phyloP scores from a whole-genome alignment of 2,888 invertebrate genomes.

The Andrena minutula region DNA sequence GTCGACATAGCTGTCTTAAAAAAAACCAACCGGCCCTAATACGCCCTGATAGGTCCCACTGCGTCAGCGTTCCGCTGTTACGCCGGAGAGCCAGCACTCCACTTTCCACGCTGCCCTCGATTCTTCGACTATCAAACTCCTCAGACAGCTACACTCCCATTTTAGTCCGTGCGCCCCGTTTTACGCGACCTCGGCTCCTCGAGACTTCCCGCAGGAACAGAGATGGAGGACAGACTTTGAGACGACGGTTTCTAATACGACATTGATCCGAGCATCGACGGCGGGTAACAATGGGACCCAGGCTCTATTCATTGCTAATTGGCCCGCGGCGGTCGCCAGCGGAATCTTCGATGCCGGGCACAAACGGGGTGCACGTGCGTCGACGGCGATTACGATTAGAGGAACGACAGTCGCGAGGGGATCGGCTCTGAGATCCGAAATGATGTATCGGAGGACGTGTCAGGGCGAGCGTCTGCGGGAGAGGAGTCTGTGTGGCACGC shows the following conservation, averaged over 20 bases:
- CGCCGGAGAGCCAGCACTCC: not conserved
- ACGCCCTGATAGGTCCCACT: conserved; percentile 29
- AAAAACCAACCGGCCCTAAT: conserved; percentile 9
- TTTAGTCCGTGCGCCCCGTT: not conserved
- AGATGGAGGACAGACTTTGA: not conserved
- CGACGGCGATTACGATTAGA: conserved; percentile 36
- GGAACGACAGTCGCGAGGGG: not conserved
- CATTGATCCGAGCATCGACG: not conserved
- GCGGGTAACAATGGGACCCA: conserved; percentile 1
- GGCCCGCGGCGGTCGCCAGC: not conserved
- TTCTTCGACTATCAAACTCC: not conserved
- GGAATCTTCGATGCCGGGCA: not conserved
- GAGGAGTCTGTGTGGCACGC: conserved; percentile 23
- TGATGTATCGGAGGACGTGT: conserved; percentile 57
- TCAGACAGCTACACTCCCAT: not conserved
- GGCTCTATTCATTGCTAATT: conserved; percentile 29
- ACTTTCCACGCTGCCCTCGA: not conserved
- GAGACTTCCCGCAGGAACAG: not conserved
- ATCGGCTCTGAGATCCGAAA: conserved; percentile 40
- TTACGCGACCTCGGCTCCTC: not conserved
- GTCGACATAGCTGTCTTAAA: conserved; percentile 17
- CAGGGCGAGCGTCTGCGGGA: conserved; percentile 34
- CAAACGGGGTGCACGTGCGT: conserved; percentile 21
- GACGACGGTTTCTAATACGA: conserved; percentile 11
- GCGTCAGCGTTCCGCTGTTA: not conserved